phyloP scores from a whole-genome alignment of 2,113 vertebrate species.

The Haliaeetus leucogaster region DNA sequence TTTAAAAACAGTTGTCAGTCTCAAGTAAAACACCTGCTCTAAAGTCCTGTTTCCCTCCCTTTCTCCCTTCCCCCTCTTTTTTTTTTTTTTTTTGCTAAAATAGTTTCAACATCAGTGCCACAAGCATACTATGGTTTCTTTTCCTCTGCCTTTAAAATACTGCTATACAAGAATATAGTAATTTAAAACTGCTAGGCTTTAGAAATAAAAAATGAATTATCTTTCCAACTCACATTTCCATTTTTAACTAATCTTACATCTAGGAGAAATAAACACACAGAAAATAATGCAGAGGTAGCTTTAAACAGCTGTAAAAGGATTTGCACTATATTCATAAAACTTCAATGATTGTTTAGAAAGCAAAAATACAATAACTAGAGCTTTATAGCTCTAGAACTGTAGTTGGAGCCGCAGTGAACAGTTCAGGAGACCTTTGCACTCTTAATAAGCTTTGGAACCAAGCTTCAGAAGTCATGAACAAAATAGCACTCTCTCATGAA shows the following conservation, averaged over 20 bases:
- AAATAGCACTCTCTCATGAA: background rate
- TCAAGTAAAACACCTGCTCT: no score
- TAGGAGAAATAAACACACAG: background rate
- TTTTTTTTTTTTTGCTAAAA: no score
- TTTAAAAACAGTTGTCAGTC: no score
- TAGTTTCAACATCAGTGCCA: no score
- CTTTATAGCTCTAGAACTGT: slow-evolving; percentile 11
- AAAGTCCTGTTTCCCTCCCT: no score
- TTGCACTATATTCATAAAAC: slow-evolving; percentile 27
- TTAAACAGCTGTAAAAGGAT: slow-evolving; percentile 10
- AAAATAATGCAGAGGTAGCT: background rate
- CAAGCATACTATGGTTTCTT: no score
- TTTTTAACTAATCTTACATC: slow-evolving; percentile 5
- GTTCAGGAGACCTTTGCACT: background rate
- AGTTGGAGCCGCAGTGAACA: background rate
- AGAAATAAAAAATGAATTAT: background rate
- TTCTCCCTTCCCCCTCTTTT: no score
- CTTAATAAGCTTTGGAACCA: background rate
- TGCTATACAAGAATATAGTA: no score
- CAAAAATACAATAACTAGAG: background rate
- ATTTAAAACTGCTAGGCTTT: no score
- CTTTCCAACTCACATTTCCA: background rate
- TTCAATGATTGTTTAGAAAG: slow-evolving; percentile 20
- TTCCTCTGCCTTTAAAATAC: no score
- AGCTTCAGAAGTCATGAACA: background rate